Evolutionary conservation across 53 echinoderm and acorn worm genomes (phyloP), one percentile per base, ranked within the genome.

Genomic region (Arbacia lixula): DNA sequence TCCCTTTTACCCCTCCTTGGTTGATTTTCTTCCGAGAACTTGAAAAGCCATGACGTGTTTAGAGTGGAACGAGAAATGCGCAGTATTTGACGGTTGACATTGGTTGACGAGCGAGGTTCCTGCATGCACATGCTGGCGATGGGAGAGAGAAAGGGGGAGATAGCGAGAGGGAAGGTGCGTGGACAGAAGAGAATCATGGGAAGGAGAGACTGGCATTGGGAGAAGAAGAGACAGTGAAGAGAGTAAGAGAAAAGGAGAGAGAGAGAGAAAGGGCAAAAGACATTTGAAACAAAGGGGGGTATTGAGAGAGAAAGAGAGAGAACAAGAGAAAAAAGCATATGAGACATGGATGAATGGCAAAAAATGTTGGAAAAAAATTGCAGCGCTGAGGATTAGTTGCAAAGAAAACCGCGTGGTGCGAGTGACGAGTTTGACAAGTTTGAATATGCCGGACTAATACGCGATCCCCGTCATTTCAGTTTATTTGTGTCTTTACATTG

Each of bases 351-450:
- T 29, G 69, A 69, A 69, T 42, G 40, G 69, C n/a, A n/a, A n/a
- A 69, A 69, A 69, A 69, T 69, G 69, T n/a, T n/a, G n/a, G 5
- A 21, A 58, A 77, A 40, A 77, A 57, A 77, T 77, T 40, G 56
- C 78, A 24, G 56, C 55, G 57, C 56, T 37, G 37, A 77, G 43
- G 78, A 77, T 77, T 77, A 77, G 49, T 58, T 77, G 78, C 58
- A 77, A 77, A 77, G 78, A 77, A 77, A 77, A 36, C 57, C 57
- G 78, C 58, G 22, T 0, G 82, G 82, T 81, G 82, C 19, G 49
- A 81, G 49, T 81, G 82, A 81, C 34, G 52, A 63, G 63, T 81
- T 81, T 81, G 82, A 81, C 82, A 81, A 81, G 82, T 81, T 81
- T 42, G 63, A 81, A 40, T 63, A 51, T 41, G 34, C 20, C 46